Evolutionary conservation across 2,797 vertebrate species (phyloP).

Genomic region (Yasuhikotakia modesta): DNA sequence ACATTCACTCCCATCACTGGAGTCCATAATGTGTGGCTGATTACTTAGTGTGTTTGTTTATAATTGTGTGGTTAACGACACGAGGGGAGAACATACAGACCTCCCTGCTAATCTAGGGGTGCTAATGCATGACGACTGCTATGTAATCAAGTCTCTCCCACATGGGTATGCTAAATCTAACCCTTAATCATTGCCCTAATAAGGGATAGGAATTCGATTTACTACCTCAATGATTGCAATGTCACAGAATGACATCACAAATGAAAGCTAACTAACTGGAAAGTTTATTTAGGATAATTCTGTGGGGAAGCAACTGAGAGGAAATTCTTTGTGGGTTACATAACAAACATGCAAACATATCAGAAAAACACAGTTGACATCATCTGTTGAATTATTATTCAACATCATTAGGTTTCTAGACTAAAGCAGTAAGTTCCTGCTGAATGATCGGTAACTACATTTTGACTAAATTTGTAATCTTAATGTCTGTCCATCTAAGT

Average conservation of each 20-base stretch:
- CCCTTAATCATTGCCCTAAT: constrained; percentile 50
- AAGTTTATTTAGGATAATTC: constrained; percentile 5
- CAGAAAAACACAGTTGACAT: no score
- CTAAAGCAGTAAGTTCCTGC: no score
- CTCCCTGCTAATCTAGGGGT: constrained; percentile 47
- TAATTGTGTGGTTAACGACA: constrained; percentile 39
- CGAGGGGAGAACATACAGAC: constrained; percentile 23
- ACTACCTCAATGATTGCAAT: constrained; percentile 37
- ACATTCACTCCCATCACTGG: neutral
- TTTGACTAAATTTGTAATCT: no score
- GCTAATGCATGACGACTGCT: constrained; percentile 29
- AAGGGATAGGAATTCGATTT: constrained; percentile 45
- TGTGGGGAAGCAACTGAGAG: neutral
- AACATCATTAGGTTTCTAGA: no score
- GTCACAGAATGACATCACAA: constrained; percentile 19
- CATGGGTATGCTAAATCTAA: constrained; percentile 46
- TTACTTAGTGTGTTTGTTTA: constrained; percentile 32
- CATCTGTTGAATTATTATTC: no score
- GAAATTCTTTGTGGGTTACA: no score
- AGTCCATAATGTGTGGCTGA: neutral
- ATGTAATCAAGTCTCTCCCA: constrained; percentile 50
- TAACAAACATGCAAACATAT: no score
- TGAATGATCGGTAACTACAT: no score
- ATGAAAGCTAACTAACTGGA: constrained; percentile 17
- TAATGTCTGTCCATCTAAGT: no score